A percentile compares a stretch with the other conserved stretches of the same genome.
phyloP scores from a whole-genome alignment of 2,888 invertebrate species.

The Entomobrya multifasciata region DNA sequence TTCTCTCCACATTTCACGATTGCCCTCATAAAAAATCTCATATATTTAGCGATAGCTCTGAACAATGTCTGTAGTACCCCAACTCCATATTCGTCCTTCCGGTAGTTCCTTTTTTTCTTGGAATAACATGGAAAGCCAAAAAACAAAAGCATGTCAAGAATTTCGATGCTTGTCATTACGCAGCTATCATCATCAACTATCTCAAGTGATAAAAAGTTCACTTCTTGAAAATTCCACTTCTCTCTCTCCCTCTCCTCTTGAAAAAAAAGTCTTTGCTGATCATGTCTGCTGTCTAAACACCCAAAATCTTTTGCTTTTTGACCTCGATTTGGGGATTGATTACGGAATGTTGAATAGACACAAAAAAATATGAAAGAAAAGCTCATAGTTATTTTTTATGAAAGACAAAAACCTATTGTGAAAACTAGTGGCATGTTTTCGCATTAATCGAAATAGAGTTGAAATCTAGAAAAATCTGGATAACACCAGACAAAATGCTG shows the following conservation, averaged over 20 bases:
- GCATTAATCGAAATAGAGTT: background rate
- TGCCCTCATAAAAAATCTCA: constrained; percentile 52
- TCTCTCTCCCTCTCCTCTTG: too few species aligned
- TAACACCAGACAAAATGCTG: background rate
- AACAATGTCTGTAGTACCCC: too few species aligned
- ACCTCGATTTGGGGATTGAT: background rate
- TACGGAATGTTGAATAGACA: constrained; percentile 13
- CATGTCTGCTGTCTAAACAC: background rate
- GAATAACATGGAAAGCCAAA: background rate
- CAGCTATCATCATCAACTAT: constrained; percentile 14
- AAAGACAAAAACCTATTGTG: too few species aligned
- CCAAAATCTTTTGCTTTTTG: background rate
- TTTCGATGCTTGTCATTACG: constrained; percentile 32
- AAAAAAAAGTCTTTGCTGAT: constrained; percentile 13
- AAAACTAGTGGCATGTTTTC: background rate
- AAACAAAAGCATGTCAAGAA: constrained; percentile 17
- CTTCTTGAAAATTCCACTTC: background rate
- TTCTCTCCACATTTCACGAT: constrained; percentile 33
- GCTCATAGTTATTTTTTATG: too few species aligned
- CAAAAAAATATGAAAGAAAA: constrained; percentile 28
- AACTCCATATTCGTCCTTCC: constrained; percentile 16
- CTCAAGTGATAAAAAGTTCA: constrained; percentile 34
- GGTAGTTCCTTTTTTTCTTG: background rate
- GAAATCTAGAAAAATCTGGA: background rate
- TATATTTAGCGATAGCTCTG: too few species aligned